Evolutionary conservation across 2,797 vertebrate genomes (phyloP).

Genomic region (Smutsia gigantea): DNA sequence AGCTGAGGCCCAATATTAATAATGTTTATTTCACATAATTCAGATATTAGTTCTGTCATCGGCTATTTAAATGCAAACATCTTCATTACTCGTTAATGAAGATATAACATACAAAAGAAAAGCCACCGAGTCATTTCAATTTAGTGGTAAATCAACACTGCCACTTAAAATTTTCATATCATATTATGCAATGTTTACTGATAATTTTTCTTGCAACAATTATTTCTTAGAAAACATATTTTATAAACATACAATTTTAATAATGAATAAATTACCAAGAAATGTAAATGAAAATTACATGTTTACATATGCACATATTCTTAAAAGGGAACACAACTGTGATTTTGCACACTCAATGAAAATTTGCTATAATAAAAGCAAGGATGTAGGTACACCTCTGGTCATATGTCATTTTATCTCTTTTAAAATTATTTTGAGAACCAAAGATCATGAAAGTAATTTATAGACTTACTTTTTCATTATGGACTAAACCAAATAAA

Average conservation of each 20-base stretch:
- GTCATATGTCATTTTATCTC: fast-evolving
- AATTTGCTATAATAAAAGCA: neutral
- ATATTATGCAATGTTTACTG: neutral
- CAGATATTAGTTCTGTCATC: neutral
- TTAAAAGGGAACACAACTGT: too few relatives aligned
- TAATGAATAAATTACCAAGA: neutral
- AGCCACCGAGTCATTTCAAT: neutral
- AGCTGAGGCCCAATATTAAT: neutral
- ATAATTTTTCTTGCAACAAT: neutral
- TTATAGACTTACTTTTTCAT: neutral
- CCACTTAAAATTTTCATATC: neutral
- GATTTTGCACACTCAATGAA: neutral
- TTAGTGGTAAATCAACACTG: neutral
- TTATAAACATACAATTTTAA: neutral
- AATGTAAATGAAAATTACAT: neutral
- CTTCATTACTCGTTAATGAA: neutral
- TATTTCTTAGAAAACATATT: neutral
- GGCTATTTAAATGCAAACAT: neutral
- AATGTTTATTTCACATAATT: neutral
- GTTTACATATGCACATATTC: neutral
- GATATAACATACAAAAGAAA: neutral
- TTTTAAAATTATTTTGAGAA: slow-evolving; percentile 39
- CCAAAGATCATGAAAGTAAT: neutral
- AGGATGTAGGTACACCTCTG: fast-evolving
- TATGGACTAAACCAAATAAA: neutral